phyloP scores from a whole-genome alignment of 37 sponge, comb jelly and placozoan species.

The Haliclona indistincta region DNA sequence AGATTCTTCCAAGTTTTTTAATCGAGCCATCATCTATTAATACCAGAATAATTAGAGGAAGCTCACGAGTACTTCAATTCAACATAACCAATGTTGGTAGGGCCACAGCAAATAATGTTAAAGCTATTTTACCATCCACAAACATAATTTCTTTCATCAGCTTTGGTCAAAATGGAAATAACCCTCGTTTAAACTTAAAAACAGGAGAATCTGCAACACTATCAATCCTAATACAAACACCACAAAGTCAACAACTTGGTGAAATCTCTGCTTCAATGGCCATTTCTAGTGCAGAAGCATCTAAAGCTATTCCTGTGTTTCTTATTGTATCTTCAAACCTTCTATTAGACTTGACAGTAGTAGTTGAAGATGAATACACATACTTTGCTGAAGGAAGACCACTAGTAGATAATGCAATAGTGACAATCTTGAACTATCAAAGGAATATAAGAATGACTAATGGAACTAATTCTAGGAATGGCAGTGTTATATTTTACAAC shows the following conservation, averaged over 20 bases:
- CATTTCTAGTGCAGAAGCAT: constrained; percentile 15
- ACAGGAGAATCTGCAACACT: constrained; percentile 27
- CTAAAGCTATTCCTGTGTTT: background rate
- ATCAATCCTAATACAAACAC: constrained; percentile 2
- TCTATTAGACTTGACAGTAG: constrained; percentile 30
- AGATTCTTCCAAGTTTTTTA: constrained; percentile 24
- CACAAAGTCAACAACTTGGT: too few species aligned
- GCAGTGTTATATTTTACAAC: constrained; percentile 18
- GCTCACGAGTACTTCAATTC: constrained; percentile 12
- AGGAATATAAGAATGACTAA: constrained; percentile 8
- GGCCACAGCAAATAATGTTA: constrained; percentile 7
- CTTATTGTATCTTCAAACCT: constrained; percentile 27
- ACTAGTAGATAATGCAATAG: constrained; percentile 22
- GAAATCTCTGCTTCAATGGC: too few species aligned
- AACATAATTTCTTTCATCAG: constrained; percentile 25
- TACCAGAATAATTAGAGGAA: constrained; percentile 37
- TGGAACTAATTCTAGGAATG: constrained; percentile 13
- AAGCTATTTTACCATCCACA: constrained; percentile 5
- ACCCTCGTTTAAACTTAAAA: background rate
- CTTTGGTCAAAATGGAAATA: constrained; percentile 20
- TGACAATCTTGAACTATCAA: constrained; percentile 12
- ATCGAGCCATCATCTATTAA: constrained; percentile 18
- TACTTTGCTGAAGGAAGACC: constrained; percentile 47
- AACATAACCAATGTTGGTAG: constrained; percentile 41
- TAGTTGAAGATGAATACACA: constrained; percentile 39